phyloP scores from a whole-genome alignment of 1,140 invertebrate species.

The Heliconius hewitsoni region DNA sequence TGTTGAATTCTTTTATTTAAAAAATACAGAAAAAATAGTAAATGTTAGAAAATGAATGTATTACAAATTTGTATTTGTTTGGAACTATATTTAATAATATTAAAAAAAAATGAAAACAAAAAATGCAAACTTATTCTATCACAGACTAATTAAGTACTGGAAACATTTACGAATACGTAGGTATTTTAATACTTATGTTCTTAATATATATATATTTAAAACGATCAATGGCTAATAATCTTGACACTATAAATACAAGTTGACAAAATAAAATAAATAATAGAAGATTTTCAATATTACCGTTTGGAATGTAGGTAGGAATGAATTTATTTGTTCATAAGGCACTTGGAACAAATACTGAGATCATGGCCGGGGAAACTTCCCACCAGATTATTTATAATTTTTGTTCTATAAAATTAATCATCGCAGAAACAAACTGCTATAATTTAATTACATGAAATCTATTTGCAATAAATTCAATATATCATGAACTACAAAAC shows the following conservation, averaged over 20 bases:
- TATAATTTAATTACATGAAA: slow-evolving; percentile 27
- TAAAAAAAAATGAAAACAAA: slow-evolving; percentile 23
- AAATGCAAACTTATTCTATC: slow-evolving; percentile 51
- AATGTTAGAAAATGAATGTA: slow-evolving; percentile 78
- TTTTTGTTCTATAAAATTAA: slow-evolving; percentile 43
- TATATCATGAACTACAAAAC: slow-evolving; percentile 61
- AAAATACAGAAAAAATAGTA: slow-evolving; percentile 78
- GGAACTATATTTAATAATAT: slow-evolving; percentile 30
- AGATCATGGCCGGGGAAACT: slow-evolving; percentile 52
- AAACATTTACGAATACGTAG: slow-evolving; percentile 40
- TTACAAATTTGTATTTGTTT: slow-evolving; percentile 77
- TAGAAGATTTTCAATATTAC: neutral
- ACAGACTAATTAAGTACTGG: slow-evolving; percentile 68
- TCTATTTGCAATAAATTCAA: slow-evolving; percentile 47
- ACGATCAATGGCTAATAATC: slow-evolving; percentile 1
- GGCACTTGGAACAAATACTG: slow-evolving; percentile 79
- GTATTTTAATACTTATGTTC: slow-evolving; percentile 34
- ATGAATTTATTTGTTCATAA: slow-evolving; percentile 78
- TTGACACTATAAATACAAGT: slow-evolving; percentile 21
- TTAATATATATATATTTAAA: slow-evolving; percentile 23
- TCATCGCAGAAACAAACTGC: slow-evolving; percentile 25
- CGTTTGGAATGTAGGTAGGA: slow-evolving; percentile 64
- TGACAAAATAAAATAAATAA: slow-evolving; percentile 10
- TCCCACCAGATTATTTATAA: slow-evolving; percentile 23
- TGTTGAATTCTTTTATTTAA: slow-evolving; percentile 73